Evolutionary conservation across 2,113 vertebrate species (phyloP).

Genomic region (Psilopsiagon aymara): DNA sequence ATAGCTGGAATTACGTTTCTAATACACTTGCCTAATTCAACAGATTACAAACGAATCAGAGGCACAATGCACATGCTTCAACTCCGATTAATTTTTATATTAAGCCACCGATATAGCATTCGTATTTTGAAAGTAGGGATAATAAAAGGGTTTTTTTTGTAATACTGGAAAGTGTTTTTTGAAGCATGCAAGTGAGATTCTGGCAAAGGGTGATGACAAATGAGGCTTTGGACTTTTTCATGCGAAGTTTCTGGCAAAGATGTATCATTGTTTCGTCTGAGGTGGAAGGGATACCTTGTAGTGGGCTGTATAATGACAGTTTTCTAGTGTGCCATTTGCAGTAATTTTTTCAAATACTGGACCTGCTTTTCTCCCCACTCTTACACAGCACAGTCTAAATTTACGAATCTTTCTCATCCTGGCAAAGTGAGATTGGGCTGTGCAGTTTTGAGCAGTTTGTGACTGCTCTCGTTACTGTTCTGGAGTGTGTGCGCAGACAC

Average conservation of each 20-base stretch:
- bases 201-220: not conserved
- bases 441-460: not conserved
- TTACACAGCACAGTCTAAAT: not conserved
- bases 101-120: not conserved
- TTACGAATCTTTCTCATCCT: not conserved
- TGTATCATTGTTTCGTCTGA: not conserved
- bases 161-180: not conserved
- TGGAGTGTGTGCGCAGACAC: not conserved
- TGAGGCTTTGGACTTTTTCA: not conserved
- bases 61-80: not conserved
- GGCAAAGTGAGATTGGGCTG: not conserved
- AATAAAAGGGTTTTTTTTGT: not conserved
- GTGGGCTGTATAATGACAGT: not conserved
- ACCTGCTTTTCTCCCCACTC: not conserved
- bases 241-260: not conserved
- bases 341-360: not conserved
- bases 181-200: not conserved
- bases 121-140: conserved; percentile 35
- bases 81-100: not conserved
- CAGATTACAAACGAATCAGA: conserved; percentile 17
- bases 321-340: not conserved
- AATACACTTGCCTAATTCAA: conserved; percentile 44
- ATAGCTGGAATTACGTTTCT: conserved; percentile 41
- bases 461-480: not conserved
- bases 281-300: not conserved